A percentile compares a stretch with the other conserved stretches of the same genome.
Conservation (phyloP, 2,113 vertebrate species). For the Hippopotamus amphibius region DNA sequence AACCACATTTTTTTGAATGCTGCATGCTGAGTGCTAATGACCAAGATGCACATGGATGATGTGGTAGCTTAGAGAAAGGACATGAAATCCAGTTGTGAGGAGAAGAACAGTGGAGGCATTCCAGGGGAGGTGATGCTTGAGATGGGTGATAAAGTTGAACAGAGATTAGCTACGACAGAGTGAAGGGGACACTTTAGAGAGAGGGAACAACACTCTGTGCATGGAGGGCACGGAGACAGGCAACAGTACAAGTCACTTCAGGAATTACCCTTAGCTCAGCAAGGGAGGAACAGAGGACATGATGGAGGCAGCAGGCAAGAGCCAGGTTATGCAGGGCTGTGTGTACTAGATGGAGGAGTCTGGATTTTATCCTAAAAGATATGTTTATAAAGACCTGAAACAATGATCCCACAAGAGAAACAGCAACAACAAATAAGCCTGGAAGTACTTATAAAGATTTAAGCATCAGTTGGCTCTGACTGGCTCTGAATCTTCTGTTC, state of each 20-base stretch:
- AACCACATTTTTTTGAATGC: not conserved
- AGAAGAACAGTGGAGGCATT: not conserved
- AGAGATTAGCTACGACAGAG: not conserved
- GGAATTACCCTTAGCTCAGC: not conserved
- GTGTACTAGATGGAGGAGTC: not conserved
- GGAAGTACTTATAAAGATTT: not conserved
- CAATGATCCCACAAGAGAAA: not conserved
- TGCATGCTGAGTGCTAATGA: not conserved
- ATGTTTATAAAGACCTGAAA: not conserved
- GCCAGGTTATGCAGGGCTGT: not conserved
- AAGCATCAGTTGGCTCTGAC: not conserved
- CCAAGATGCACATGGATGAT: not conserved
- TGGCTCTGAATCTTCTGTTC: not conserved
- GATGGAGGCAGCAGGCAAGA: not conserved
- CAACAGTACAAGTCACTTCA: not conserved
- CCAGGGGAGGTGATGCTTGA: not conserved
- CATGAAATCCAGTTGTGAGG: not conserved
- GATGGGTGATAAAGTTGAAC: not conserved
- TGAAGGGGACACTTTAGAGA: not conserved
- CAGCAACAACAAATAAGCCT: not conserved
- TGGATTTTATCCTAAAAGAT: constrained; percentile 8
- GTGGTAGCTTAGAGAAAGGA: not conserved
- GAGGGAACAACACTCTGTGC: not conserved
- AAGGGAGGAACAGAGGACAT: not conserved
- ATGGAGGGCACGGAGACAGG: not conserved